phyloP scores from a whole-genome alignment of 2,797 vertebrate genomes.

The Nothura maculosa region DNA sequence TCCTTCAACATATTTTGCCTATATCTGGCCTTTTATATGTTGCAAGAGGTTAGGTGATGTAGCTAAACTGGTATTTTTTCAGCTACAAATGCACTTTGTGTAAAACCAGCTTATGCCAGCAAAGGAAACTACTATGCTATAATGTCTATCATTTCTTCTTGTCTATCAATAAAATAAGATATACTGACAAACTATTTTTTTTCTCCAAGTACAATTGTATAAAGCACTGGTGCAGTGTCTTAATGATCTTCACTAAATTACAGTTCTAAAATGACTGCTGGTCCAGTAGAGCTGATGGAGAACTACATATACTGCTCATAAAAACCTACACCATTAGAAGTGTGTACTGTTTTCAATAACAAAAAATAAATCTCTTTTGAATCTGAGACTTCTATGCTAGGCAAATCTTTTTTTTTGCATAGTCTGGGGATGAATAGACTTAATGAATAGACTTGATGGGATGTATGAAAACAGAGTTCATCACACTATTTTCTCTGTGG shows the following conservation, averaged over 20 bases:
- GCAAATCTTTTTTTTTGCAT: background rate
- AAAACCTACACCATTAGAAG: background rate
- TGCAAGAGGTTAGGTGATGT: background rate
- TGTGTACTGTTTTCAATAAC: background rate
- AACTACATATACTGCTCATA: background rate
- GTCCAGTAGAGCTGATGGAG: background rate
- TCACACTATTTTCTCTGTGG: background rate
- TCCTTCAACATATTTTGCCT: background rate
- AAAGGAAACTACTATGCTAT: slow-evolving; percentile 17
- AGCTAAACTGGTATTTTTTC: background rate
- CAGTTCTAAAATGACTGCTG: background rate
- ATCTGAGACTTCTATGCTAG: background rate
- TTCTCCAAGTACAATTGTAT: slow-evolving; percentile 28
- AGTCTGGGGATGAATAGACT: background rate
- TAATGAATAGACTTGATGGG: background rate
- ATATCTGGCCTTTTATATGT: slow-evolving; percentile 22
- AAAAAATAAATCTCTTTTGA: background rate
- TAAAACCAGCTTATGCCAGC: background rate
- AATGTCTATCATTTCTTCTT: slow-evolving; percentile 22
- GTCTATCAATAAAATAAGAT: slow-evolving; percentile 29
- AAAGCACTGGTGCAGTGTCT: slow-evolving; percentile 15
- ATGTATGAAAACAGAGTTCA: background rate
- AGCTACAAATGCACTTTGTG: slow-evolving; percentile 27
- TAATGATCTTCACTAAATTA: slow-evolving; percentile 46
- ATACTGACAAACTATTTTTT: background rate